These are phyloP conservation scores for Bicyclus anynana DNA, from an alignment of 1,140 invertebrate genomes.

Conservation along the genomic window DNA sequence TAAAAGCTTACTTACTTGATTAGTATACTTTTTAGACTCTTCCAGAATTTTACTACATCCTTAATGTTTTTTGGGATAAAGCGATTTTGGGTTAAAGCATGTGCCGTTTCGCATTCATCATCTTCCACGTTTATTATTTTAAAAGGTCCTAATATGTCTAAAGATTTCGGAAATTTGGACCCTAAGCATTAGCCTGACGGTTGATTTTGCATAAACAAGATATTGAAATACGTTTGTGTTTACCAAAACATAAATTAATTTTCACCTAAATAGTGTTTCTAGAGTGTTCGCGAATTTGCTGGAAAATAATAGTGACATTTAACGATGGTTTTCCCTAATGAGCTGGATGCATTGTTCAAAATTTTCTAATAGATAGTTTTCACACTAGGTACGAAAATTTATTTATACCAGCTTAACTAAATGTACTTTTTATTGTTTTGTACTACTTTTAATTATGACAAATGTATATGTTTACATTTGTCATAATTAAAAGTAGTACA, in stretches of 20 bases:
- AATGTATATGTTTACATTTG: no score
- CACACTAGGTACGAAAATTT: neutral
- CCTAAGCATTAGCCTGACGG: neutral
- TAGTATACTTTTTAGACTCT: neutral
- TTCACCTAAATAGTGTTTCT: conserved; percentile 20
- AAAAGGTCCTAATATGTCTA: conserved; percentile 12
- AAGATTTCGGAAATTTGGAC: neutral
- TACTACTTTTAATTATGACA: no score
- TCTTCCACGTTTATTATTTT: conserved; percentile 20
- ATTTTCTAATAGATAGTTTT: neutral
- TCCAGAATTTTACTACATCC: conserved; percentile 16
- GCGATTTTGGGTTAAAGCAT: conserved; percentile 35
- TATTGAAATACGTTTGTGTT: conserved; percentile 5
- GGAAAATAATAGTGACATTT: conserved; percentile 18
- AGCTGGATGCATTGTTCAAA: neutral
- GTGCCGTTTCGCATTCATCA: conserved; percentile 36
- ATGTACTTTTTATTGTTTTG: no score
- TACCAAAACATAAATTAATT: conserved; percentile 22
- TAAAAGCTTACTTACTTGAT: no score
- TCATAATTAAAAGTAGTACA: no score
- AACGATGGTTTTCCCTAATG: conserved; percentile 6
- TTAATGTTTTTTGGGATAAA: conserved; percentile 31
- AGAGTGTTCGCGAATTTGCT: conserved; percentile 15
- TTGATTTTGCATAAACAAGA: neutral
- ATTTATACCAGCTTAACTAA: no score